A percentile compares a stretch with the other conserved stretches of the same genome.
phyloP scores from a whole-genome alignment of 2,113 vertebrate species.

The Puffinus mauretanicus region DNA sequence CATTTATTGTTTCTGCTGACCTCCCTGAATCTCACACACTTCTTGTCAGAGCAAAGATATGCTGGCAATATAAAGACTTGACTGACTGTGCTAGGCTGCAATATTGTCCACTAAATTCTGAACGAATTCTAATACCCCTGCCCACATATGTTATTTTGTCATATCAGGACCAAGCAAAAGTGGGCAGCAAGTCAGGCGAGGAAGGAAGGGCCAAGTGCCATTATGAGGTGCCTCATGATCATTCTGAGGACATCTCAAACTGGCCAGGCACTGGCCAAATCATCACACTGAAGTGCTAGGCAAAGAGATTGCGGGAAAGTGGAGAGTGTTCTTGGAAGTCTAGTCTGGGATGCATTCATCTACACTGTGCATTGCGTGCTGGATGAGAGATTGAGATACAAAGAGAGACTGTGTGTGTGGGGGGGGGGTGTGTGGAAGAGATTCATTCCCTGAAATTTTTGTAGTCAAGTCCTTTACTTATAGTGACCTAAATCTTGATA shows the following conservation, averaged over 20 bases:
- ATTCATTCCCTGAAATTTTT: background rate
- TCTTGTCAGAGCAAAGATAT: background rate
- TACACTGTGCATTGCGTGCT: background rate
- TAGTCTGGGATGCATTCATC: background rate
- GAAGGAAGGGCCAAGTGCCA: background rate
- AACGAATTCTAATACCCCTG: background rate
- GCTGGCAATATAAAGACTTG: background rate
- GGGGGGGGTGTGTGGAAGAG: background rate
- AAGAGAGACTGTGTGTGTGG: background rate
- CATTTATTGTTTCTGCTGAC: background rate
- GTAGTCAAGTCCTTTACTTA: background rate
- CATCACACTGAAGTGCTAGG: background rate
- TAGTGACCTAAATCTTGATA: background rate
- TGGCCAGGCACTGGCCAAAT: background rate
- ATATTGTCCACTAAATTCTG: background rate
- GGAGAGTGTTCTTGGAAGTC: background rate
- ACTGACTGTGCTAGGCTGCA: background rate
- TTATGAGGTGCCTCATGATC: background rate
- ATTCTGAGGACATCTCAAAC: background rate
- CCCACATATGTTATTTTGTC: background rate
- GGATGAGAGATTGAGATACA: background rate
- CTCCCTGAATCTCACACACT: background rate
- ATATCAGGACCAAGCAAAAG: background rate
- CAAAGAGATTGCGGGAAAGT: background rate
- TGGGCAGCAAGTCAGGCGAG: background rate